Conservation (phyloP, 2,888 invertebrate species). For the Scaptomyza caliginosa region DNA sequence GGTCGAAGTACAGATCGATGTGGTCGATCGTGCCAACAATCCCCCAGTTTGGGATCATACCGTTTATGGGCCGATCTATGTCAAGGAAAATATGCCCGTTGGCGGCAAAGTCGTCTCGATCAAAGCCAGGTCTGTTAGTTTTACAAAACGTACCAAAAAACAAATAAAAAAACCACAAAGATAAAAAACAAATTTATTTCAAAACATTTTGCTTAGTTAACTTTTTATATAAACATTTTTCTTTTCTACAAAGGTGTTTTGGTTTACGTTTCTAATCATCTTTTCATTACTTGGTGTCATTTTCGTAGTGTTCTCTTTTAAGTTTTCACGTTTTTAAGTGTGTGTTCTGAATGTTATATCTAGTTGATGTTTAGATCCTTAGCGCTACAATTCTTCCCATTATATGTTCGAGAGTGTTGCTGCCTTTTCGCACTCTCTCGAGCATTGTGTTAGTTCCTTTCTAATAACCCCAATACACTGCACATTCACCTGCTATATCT, state of each 20-base stretch:
- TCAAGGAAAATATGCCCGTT: constrained; percentile 98
- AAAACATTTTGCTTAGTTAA: constrained; percentile 59
- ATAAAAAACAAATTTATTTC: constrained; percentile 11
- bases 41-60: constrained; percentile 98
- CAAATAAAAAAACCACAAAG: constrained; percentile 10
- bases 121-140: constrained; percentile 97
- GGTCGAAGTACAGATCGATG: constrained; percentile 99
- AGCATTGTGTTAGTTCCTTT: background rate
- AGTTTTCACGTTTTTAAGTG: constrained; percentile 23
- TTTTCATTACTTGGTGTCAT: constrained; percentile 42
- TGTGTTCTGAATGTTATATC: constrained; percentile 46
- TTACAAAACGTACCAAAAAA: constrained; percentile 40
- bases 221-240: constrained; percentile 20
- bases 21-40: constrained; percentile 99
- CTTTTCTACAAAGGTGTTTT: constrained; percentile 46
- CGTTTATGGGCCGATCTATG: constrained; percentile 98
- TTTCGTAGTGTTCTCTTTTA: constrained; percentile 20
- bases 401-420: constrained; percentile 2
- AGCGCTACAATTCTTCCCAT: background rate
- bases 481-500: constrained; percentile 8
- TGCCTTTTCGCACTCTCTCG: constrained; percentile 17
- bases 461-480: constrained; percentile 6
- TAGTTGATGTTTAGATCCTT: constrained; percentile 24
- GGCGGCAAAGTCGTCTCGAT: constrained; percentile 99
- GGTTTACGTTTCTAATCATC: constrained; percentile 17